Base-by-base conservation (phyloP, 1,140 invertebrate genomes). In the Drosophila pallidifrons region DNA sequence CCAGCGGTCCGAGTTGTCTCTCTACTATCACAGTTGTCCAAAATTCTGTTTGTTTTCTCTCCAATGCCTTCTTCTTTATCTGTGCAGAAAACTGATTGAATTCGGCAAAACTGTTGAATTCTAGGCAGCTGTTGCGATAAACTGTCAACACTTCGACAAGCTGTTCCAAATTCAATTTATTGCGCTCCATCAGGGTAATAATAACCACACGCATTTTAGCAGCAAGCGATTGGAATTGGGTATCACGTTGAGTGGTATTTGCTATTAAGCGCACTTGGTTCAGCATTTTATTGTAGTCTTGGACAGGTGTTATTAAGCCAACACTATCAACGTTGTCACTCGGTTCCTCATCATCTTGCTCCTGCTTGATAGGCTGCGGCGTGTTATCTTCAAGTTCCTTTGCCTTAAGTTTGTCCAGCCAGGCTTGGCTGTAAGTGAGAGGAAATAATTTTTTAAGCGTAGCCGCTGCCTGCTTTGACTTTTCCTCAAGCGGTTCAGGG, bases 121-220 rank as follows among this genome's bases (percentile, higher is more conserved):
- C 80, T 1, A 81, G 16, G 32, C 78, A 77, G 35, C 75, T 74
- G 8, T 76, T 74, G 2, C 91, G 79, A 65, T 88, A 90, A 1
- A 82, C n/a, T 4, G 30, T 5, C 1, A 92, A 68, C 6, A 92
- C 51, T 20, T 83, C 77, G 3, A 20, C 32, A 7, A 91, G 38
- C 57, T 87, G 73, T 1, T 74, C 55, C 5, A 61, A 13, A 10
- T 85, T 73, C 1, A 75, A 20, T 35, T 79, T 83, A 5, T 69
- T 76, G 1, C 85, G 85, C 5, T 91, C 71, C 30, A 91, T 11
- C 1, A 90, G 64, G 0, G 75, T 79, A 8, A 88, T 5, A 7
- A 91, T 54, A 1, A 91, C 86, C 5, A 82, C 82, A 35, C 90
- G 82, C 25, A 92, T 79, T 64, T 92, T 85, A 20, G 69, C 60